phyloP scores from a whole-genome alignment of 2,888 invertebrate species.

The Pyrocoelia pectoralis region DNA sequence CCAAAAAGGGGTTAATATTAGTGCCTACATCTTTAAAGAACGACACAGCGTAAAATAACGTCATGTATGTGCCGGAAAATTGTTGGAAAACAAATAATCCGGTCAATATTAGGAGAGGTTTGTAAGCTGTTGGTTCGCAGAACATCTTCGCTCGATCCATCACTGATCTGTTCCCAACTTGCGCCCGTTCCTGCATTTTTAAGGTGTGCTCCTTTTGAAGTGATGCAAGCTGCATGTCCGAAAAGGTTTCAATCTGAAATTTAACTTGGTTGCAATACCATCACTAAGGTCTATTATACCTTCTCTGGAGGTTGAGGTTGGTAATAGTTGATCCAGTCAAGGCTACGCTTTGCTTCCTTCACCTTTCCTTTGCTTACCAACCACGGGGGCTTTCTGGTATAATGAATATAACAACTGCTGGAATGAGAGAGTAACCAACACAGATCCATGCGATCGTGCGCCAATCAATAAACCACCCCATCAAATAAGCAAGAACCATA shows the following conservation, averaged over 20 bases:
- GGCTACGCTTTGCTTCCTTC: constrained; percentile 64
- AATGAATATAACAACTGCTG: constrained; percentile 61
- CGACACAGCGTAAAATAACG: constrained; percentile 66
- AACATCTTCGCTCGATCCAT: constrained; percentile 58
- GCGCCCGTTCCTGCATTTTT: constrained; percentile 55
- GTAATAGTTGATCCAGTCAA: constrained; percentile 62
- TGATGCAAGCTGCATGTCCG: constrained; percentile 62
- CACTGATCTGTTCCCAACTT: constrained; percentile 50
- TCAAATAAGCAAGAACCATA: constrained; percentile 66
- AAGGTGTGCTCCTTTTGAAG: constrained; percentile 64
- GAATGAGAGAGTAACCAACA: constrained; percentile 63
- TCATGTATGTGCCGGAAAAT: constrained; percentile 67
- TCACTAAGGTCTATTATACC: constrained; percentile 38
- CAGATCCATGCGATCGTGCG: constrained; percentile 65
- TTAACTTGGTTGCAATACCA: not conserved
- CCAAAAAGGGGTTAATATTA: constrained; percentile 61
- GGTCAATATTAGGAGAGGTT: constrained; percentile 64
- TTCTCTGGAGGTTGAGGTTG: constrained; percentile 58
- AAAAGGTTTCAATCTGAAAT: constrained; percentile 56
- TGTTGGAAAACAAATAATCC: constrained; percentile 66
- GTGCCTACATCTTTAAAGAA: constrained; percentile 65
- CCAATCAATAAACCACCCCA: constrained; percentile 66
- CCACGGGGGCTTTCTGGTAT: constrained; percentile 69
- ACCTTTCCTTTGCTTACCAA: constrained; percentile 64
- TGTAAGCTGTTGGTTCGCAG: constrained; percentile 66